Evolutionary conservation across 2,888 invertebrate genomes (phyloP), one percentile per base, ranked within the genome.

Genomic region (Caenorhabditis panamensis): DNA sequence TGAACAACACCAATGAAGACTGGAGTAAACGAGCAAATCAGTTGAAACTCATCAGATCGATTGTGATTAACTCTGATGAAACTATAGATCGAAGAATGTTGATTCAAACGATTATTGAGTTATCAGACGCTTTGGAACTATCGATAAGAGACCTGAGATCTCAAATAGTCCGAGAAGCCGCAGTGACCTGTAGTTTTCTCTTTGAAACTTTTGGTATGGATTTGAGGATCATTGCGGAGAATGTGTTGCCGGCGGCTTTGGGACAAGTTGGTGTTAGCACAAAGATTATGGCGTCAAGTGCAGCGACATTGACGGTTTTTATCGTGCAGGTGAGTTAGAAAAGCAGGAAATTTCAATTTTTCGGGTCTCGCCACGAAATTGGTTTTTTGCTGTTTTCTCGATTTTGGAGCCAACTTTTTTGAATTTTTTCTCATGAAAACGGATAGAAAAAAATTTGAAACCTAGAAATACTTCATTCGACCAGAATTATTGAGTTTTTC

Each of bases 21-120:
- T 80, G 80, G 80, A 63, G 63, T 11, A 80, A 80, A 36, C 51
- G 80, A 16, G 71, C 71, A 1, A 80, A 80, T 51, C 73, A 72
- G 49, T 36, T 80, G 66, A 80, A 80, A 36, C 49, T 76, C 2
- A 67, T 80, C 28, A 26, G 80, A 37, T 75, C 80, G 0, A 53
- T 71, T 0, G 56, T 80, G 0, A 53, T 80, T 9, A 76, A 76
- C 24, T 18, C 22, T 5, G 68, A 66, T 36, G 76, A 71, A 18
- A 49, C 54, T 1, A 61, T 76, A 1, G 80, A 80, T n/a, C 59
- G 41, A 41, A 36, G 62, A 13, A n/a, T 64, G 26, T 22, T 80
- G 11, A 24, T 80, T 16, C 36, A 63, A 16, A 13, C 28, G 0
- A 20, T 75, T 28, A 71, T 59, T 24, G 54, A 61, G 36, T 49